Conservation (phyloP, 2,888 invertebrate genomes). For the Pterostichus niger region DNA sequence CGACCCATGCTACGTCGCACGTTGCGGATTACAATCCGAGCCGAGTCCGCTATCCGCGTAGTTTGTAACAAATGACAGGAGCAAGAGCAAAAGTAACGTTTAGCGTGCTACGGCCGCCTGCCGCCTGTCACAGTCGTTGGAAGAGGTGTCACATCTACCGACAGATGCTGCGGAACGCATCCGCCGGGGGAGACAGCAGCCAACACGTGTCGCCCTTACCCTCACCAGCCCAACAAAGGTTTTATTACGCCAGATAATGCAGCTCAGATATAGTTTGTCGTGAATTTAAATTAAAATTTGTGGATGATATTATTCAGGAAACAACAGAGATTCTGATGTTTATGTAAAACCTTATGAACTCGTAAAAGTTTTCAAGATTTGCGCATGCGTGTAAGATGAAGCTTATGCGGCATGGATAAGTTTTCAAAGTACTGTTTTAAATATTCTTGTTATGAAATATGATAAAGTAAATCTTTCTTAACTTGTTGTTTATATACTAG, state of each 20-base stretch:
- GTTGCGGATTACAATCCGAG: constrained; percentile 14
- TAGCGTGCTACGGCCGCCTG: not conserved
- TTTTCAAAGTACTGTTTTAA: constrained; percentile 1
- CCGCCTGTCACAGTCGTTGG: constrained; percentile 45
- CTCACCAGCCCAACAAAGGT: not conserved
- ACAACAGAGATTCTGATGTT: constrained; percentile 30
- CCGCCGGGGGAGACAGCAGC: constrained; percentile 3
- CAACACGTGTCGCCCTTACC: constrained; percentile 25
- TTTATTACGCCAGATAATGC: constrained; percentile 31
- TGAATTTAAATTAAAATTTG: constrained; percentile 35
- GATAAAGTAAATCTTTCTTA: too few species aligned
- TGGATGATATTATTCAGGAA: constrained; percentile 12
- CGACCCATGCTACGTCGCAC: not conserved
- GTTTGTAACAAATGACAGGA: constrained; percentile 58
- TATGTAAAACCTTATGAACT: constrained; percentile 38
- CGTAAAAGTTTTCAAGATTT: constrained; percentile 29
- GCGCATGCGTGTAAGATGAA: constrained; percentile 23
- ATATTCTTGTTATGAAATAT: too few species aligned
- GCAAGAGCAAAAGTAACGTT: not conserved
- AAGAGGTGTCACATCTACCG: constrained; percentile 56
- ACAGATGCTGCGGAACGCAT: constrained; percentile 42
- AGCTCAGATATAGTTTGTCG: constrained; percentile 25
- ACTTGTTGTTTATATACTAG: too few species aligned
- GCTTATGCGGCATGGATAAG: constrained; percentile 8
- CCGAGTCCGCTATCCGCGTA: constrained; percentile 6